These are phyloP conservation scores for Seriola dumerili DNA, from an alignment of 2,113 vertebrate genomes.

Conservation along the genomic window DNA sequence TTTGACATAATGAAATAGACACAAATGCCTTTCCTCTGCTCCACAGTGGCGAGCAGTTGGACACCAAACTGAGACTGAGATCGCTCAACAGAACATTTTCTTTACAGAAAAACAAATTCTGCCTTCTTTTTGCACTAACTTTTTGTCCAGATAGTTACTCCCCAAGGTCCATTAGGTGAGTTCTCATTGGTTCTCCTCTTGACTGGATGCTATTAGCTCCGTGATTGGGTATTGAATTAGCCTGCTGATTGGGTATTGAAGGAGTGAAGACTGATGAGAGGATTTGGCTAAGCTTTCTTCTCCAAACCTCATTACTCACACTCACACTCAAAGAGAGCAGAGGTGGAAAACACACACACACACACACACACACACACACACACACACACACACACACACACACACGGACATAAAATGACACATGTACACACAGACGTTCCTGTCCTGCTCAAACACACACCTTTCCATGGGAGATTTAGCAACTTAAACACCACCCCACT, in stretches of 20 bases:
- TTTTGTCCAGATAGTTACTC: slow-evolving; percentile 62
- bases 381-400: slow-evolving; percentile 11
- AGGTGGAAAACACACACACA: slow-evolving; percentile 34
- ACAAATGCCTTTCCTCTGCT: slow-evolving; percentile 34
- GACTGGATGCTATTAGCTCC: slow-evolving; percentile 75
- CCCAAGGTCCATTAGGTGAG: slow-evolving; percentile 57
- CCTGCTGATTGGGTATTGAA: slow-evolving; percentile 82
- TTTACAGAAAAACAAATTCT: slow-evolving; percentile 53
- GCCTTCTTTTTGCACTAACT: slow-evolving; percentile 59
- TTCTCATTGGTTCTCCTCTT: slow-evolving; percentile 71
- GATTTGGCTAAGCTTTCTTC: slow-evolving; percentile 81
- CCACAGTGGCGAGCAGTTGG: slow-evolving; percentile 27
- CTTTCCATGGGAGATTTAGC: slow-evolving; percentile 52
- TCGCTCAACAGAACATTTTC: slow-evolving; percentile 58
- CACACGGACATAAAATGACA: slow-evolving; percentile 18
- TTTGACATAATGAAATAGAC: slow-evolving; percentile 18
- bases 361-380: slow-evolving; percentile 12
- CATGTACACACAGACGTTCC: slow-evolving; percentile 16
- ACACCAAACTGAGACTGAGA: slow-evolving; percentile 37
- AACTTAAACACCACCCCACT: slow-evolving; percentile 33
- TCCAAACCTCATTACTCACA: slow-evolving; percentile 81
- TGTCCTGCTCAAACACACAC: slow-evolving; percentile 25
- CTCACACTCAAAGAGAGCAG: slow-evolving; percentile 68
- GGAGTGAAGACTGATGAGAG: slow-evolving; percentile 82
- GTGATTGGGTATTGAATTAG: slow-evolving; percentile 84